These are phyloP conservation scores for Meloidogyne exigua DNA, from an alignment of 1,140 invertebrate species.

Conservation along the genomic window DNA sequence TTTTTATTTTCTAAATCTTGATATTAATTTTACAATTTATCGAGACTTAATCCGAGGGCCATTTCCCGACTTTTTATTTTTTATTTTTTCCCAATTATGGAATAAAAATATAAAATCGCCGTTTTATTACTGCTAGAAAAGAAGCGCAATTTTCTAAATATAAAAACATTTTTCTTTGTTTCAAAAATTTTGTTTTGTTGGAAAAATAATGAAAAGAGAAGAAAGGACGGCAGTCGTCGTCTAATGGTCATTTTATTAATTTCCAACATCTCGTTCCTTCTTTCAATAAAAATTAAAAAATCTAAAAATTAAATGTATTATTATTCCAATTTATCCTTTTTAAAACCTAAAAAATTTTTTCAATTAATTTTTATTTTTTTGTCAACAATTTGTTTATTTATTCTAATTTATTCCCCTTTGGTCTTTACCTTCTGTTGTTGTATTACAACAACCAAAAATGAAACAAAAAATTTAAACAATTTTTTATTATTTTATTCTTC, in stretches of 20 bases:
- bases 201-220: no score
- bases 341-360: constrained; percentile 5
- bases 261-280: no score
- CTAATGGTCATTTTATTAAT: no score
- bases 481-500: background rate
- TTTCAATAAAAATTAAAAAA: no score
- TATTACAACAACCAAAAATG: background rate
- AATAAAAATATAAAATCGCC: background rate
- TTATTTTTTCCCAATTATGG: background rate
- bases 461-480: background rate
- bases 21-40: no score
- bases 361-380: constrained; percentile 3
- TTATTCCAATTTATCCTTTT: background rate
- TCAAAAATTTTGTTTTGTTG: background rate
- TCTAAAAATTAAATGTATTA: background rate
- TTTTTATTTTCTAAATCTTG: no score
- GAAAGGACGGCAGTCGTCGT: no score
- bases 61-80: background rate
- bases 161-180: constrained; percentile 2
- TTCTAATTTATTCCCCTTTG: background rate
- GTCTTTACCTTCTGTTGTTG: background rate
- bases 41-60: no score
- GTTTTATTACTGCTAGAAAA: background rate
- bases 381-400: background rate
- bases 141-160: background rate